Evolutionary conservation across 2,113 vertebrate species (phyloP).

Genomic region (Rhinoderma darwinii): DNA sequence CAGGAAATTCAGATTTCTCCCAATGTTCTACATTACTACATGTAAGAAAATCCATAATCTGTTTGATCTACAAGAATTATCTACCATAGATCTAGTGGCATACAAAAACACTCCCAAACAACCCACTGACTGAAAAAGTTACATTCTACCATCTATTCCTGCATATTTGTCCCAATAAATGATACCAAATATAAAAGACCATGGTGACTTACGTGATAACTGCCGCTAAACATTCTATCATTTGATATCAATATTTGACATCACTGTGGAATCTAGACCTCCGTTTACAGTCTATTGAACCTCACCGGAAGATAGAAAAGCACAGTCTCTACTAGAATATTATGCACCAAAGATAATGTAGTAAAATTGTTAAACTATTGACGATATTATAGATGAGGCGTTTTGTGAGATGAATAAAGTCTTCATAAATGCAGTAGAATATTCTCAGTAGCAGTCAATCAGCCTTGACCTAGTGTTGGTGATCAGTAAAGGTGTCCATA

Average conservation of each 20-base stretch:
- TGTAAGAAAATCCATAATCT: not conserved
- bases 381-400: too few relatives aligned
- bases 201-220: not conserved
- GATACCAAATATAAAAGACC: not conserved
- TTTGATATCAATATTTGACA: not conserved
- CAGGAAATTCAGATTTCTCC: slow-evolving; percentile 42
- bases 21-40: not conserved
- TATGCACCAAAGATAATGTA: too few relatives aligned
- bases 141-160: not conserved
- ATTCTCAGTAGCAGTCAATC: too few relatives aligned
- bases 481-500: too few relatives aligned
- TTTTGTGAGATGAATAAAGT: too few relatives aligned
- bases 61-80: not conserved
- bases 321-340: too few relatives aligned
- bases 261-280: not conserved
- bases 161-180: not conserved
- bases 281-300: not conserved
- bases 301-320: too few relatives aligned
- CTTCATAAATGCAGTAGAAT: too few relatives aligned
- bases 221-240: too few relatives aligned
- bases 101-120: not conserved
- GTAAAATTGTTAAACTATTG: too few relatives aligned
- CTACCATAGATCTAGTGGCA: not conserved
- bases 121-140: not conserved
- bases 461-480: too few relatives aligned